These are phyloP conservation scores for Osmerus mordax DNA, from an alignment of 2,113 vertebrate genomes.

Conservation along the genomic window DNA sequence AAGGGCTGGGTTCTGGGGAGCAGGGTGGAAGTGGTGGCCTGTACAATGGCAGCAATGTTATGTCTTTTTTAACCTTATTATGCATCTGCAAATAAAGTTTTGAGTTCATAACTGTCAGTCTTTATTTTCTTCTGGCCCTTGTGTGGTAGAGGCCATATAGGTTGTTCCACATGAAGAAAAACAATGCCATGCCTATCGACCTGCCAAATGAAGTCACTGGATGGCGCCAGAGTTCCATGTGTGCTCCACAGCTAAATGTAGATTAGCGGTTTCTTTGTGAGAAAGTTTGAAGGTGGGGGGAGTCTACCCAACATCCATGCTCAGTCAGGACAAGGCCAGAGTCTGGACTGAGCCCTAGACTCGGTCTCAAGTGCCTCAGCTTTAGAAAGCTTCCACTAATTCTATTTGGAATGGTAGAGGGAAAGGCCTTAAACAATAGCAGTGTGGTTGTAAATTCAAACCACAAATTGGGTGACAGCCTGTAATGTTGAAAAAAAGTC, in stretches of 20 bases:
- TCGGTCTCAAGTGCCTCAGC: background rate
- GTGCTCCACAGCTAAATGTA: background rate
- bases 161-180: no score
- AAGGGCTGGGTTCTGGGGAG: constrained; percentile 1
- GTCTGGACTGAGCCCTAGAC: background rate
- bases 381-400: constrained; percentile 6
- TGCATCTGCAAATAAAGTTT: constrained; percentile 67
- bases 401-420: constrained; percentile 1
- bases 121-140: background rate
- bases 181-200: no score
- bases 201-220: constrained; percentile 40
- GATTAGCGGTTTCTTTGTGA: background rate
- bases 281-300: background rate
- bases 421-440: constrained; percentile 1
- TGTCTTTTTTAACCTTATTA: constrained; percentile 63
- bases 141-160: background rate
- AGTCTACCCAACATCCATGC: background rate
- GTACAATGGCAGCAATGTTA: constrained; percentile 61
- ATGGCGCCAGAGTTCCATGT: constrained; percentile 35
- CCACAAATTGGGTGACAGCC: background rate
- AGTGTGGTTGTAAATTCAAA: background rate
- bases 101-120: constrained; percentile 16
- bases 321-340: background rate
- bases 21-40: constrained; percentile 32
- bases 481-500: background rate